A percentile compares a stretch with the other conserved stretches of the same genome.
phyloP scores from a whole-genome alignment of 2,888 invertebrate genomes.

The Drosophila seclusa region DNA sequence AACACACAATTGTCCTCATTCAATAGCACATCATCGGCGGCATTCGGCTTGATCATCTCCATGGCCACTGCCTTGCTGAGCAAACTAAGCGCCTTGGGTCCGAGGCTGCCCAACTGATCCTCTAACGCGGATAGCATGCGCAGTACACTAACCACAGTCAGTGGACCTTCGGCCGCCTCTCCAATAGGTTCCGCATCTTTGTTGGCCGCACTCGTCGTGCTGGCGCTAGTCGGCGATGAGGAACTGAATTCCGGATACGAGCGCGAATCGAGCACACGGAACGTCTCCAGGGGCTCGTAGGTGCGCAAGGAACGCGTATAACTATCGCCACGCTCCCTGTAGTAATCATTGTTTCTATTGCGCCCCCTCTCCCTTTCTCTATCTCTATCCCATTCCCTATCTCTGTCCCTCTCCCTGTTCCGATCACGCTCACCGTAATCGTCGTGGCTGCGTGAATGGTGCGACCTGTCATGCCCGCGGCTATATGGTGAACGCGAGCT shows the following conservation, averaged over 20 bases:
- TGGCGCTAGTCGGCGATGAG: conserved; percentile 29
- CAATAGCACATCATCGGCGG: conserved; percentile 90
- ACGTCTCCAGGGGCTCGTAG: conserved; percentile 53
- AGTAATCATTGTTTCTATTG: conserved; percentile 24
- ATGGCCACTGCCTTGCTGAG: conserved; percentile 91
- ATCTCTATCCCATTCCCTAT: conserved; percentile 9
- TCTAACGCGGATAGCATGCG: conserved; percentile 92
- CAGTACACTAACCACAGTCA: conserved; percentile 89
- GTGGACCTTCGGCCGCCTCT: conserved; percentile 83
- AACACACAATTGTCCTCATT: conserved; percentile 91
- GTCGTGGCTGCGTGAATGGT: conserved; percentile 41
- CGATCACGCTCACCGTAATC: conserved; percentile 27
- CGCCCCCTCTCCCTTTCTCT: conserved; percentile 7
- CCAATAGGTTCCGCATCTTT: conserved; percentile 59
- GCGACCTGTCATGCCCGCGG: conserved; percentile 41
- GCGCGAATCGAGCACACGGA: conserved; percentile 82
- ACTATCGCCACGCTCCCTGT: conserved; percentile 26
- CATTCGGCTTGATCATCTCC: conserved; percentile 90
- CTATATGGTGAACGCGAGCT: conserved; percentile 56
- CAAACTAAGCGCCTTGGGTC: conserved; percentile 91
- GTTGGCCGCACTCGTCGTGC: not conserved
- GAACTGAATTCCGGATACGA: conserved; percentile 82
- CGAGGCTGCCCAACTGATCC: conserved; percentile 92
- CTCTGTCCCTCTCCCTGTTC: conserved; percentile 8
- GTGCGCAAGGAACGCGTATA: conserved; percentile 56